phyloP scores from a whole-genome alignment of 2,113 vertebrate genomes.

The Chaetorhynchus papuensis region DNA sequence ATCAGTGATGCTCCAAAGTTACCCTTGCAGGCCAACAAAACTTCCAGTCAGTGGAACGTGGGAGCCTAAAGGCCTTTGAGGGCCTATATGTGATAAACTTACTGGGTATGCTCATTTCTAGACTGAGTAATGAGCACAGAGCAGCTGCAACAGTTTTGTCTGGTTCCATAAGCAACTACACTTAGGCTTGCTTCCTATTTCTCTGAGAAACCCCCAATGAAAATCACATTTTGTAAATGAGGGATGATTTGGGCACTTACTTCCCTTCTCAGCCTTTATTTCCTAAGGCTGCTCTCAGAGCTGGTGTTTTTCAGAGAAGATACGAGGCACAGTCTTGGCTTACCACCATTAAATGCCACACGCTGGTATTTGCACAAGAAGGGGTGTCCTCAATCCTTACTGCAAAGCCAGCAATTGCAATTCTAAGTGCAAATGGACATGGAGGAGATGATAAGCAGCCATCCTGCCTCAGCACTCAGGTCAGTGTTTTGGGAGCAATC shows the following conservation, averaged over 20 bases:
- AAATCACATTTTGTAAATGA: background rate
- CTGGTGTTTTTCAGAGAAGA: background rate
- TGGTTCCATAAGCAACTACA: background rate
- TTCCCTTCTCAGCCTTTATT: background rate
- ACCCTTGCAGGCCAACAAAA: background rate
- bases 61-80: background rate
- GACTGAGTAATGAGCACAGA: background rate
- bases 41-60: background rate
- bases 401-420: background rate
- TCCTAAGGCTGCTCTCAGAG: background rate
- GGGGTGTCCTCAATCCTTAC: background rate
- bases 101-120: background rate
- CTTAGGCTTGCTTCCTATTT: background rate
- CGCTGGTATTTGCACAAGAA: background rate
- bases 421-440: background rate
- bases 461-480: background rate
- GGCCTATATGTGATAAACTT: background rate
- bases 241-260: background rate
- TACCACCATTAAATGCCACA: accelerated
- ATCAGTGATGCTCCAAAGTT: background rate
- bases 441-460: background rate
- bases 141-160: background rate
- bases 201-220: background rate
- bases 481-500: background rate
- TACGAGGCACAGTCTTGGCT: background rate